Evolutionary conservation across 1,140 invertebrate genomes (phyloP), one percentile per base, ranked within the genome.

Genomic region (Acyrthosiphon pisum): DNA sequence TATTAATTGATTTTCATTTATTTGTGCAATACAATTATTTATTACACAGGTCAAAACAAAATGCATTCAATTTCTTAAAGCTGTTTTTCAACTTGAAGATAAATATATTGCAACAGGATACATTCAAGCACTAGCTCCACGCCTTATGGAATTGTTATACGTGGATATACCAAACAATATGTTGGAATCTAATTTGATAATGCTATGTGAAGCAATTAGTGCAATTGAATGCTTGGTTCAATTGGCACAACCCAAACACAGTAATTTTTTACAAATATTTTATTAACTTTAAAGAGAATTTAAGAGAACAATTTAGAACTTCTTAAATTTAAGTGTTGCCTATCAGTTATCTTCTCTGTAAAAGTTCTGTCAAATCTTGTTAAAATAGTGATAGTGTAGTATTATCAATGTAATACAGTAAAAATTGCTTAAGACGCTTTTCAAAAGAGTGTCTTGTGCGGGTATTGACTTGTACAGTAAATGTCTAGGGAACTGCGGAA

Each of bases 41-140:
- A 95, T 95, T n/a, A n/a, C 14, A 68, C 94, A 97, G 96, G 96
- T 98, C 0, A 96, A 96, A 95, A 94, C 98, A 41, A 98, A 98
- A 95, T 98, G 97, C 94, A 96, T 98, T 48, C 97, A 98, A 95
- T 97, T 97, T 2, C 95, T 98, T 22, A 96, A 96, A 94, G 97
- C 97, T 1, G 96, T 98, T 84, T 98, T 98, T 94, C 95, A 96
- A 41, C 97, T 97, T 94, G 95, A 96, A 4, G 97, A 98, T 94
- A 95, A 96, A 68, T 95, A 95, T 90, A 96, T 98, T 68, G 96
- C 97, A 81, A 97, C 96, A 4, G 97, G 97, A 0, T 98, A 98
- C 94, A 98, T 98, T 93, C 97, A 98, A 94, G 96, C 97, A 0
- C 95, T 98, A 56, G 97, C 97, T 35, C 97, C 97, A 3, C 95